These are phyloP conservation scores for Pseudobourletiella spinata DNA, from an alignment of 1,140 invertebrate species.

Conservation along the genomic window DNA sequence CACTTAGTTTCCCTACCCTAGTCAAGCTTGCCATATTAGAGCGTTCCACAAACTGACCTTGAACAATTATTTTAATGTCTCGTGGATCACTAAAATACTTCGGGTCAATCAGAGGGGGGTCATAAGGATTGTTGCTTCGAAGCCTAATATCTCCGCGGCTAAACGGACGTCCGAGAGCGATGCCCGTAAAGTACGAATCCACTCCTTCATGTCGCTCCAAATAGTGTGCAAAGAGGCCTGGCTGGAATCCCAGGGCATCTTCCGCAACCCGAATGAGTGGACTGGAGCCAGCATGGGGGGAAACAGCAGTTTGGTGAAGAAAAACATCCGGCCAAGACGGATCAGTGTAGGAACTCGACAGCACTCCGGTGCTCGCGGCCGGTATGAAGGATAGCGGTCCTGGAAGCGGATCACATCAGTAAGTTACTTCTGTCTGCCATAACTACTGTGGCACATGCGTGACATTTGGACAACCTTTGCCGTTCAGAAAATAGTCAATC, in stretches of 20 bases:
- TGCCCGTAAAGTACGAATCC: slow-evolving; percentile 7
- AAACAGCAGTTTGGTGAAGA: not conserved
- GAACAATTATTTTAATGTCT: slow-evolving; percentile 18
- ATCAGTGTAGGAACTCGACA: too few species aligned
- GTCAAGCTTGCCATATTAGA: not conserved
- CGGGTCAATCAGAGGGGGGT: slow-evolving; percentile 11
- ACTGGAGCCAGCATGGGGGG: not conserved
- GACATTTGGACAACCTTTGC: not conserved
- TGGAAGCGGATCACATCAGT: not conserved
- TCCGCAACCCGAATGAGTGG: not conserved
- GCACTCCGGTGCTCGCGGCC: too few species aligned
- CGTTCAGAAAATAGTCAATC: not conserved
- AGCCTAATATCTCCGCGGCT: slow-evolving; percentile 9
- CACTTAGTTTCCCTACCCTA: not conserved
- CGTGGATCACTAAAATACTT: slow-evolving; percentile 9
- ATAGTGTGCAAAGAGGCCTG: slow-evolving; percentile 11
- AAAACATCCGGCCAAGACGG: not conserved
- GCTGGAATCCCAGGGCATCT: slow-evolving; percentile 4
- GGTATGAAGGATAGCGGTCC: too few species aligned
- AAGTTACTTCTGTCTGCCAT: not conserved
- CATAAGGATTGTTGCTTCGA: not conserved
- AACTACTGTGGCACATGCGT: not conserved
- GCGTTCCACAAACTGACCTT: slow-evolving; percentile 1
- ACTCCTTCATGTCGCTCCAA: slow-evolving; percentile 11
- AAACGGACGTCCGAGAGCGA: not conserved